Evolutionary conservation across 2,888 invertebrate species (phyloP).

Genomic region (Sinohyriopsis cumingii): DNA sequence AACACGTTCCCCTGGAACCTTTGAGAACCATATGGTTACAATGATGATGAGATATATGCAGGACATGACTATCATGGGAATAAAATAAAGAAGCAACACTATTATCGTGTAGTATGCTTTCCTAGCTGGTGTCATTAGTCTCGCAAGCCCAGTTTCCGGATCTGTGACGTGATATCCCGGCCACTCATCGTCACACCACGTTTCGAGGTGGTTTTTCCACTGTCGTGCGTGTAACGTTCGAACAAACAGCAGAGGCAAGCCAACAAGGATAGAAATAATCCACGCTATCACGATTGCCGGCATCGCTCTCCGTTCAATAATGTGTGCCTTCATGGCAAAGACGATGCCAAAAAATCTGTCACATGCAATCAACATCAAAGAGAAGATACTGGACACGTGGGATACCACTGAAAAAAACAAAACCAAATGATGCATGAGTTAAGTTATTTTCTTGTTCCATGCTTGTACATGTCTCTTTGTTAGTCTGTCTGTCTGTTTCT

Average conservation of each 20-base stretch:
- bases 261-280: slow-evolving; percentile 79
- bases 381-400: slow-evolving; percentile 84
- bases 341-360: slow-evolving; percentile 88
- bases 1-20: slow-evolving; percentile 69
- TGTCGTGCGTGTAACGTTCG: slow-evolving; percentile 75
- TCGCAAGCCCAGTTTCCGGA: slow-evolving; percentile 22
- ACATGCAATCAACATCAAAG: slow-evolving; percentile 85
- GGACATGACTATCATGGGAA: slow-evolving; percentile 83
- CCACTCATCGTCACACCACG: slow-evolving; percentile 80
- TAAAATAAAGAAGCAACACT: slow-evolving; percentile 83
- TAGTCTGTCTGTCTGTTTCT: too few relatives aligned
- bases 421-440: too few relatives aligned
- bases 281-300: slow-evolving; percentile 80
- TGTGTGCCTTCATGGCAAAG: slow-evolving; percentile 80
- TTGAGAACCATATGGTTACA: slow-evolving; percentile 76
- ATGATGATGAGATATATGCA: slow-evolving; percentile 84
- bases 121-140: slow-evolving; percentile 71
- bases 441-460: too few relatives aligned
- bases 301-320: slow-evolving; percentile 78
- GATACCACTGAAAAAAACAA: slow-evolving; percentile 76
- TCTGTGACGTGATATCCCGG: slow-evolving; percentile 29
- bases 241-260: slow-evolving; percentile 73
- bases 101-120: slow-evolving; percentile 85
- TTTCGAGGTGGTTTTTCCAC: slow-evolving; percentile 85
- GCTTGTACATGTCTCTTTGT: too few relatives aligned